phyloP scores from a whole-genome alignment of 2,113 vertebrate genomes.

The Hippoglossus stenolepis region DNA sequence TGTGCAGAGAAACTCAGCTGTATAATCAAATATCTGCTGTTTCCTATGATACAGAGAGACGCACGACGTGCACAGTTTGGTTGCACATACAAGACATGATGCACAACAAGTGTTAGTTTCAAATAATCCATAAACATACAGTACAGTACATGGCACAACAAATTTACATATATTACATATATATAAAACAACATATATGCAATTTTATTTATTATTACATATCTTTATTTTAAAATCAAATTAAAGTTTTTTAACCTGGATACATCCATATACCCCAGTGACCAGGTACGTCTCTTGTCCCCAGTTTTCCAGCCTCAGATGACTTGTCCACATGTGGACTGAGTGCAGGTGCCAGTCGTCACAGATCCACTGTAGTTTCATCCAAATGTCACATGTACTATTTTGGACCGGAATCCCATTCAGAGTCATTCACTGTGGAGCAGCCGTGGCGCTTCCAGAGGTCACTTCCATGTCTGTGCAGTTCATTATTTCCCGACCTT shows the following conservation, averaged over 20 bases:
- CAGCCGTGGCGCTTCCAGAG: conserved; percentile 80
- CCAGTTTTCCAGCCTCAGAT: not conserved
- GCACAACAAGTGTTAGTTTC: no score
- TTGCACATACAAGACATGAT: no score
- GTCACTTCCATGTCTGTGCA: conserved; percentile 92
- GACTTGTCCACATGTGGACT: not conserved
- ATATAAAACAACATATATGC: no score
- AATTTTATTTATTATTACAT: no score
- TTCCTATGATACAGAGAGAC: no score
- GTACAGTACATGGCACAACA: no score
- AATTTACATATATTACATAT: no score
- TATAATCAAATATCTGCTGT: not conserved
- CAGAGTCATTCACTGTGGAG: conserved; percentile 24
- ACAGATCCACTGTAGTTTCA: conserved; percentile 29
- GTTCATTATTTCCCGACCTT: conserved; percentile 95
- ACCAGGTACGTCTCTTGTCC: not conserved
- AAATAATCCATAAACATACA: no score
- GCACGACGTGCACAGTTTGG: no score
- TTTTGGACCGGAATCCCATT: conserved; percentile 12
- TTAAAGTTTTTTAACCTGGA: no score
- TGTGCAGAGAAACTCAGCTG: not conserved
- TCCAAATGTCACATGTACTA: conserved; percentile 30
- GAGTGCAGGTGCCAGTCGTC: conserved; percentile 40
- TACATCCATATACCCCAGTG: not conserved
- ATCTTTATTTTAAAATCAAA: no score